phyloP scores from a whole-genome alignment of 2,113 vertebrate genomes.

The Alces alces region DNA sequence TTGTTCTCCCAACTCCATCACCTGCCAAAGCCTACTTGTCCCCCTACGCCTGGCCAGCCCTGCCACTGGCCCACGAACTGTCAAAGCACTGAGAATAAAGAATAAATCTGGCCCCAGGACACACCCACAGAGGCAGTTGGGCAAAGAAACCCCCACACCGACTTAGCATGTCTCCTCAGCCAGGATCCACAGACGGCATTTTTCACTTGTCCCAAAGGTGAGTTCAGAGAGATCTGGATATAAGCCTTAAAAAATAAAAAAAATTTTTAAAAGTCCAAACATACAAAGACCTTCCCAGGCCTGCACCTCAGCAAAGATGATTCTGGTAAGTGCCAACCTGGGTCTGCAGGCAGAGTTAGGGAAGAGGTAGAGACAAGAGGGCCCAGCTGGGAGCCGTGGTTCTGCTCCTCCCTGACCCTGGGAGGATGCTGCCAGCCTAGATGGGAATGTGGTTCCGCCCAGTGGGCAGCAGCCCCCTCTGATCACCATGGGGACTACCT shows the following conservation, averaged over 20 bases:
- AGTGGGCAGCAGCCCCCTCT: neutral
- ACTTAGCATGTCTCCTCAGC: neutral
- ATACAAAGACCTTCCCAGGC: neutral
- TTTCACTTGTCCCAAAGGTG: neutral
- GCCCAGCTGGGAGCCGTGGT: fast-evolving
- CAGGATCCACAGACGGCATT: neutral
- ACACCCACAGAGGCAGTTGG: neutral
- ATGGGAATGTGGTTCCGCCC: neutral
- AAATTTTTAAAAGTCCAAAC: neutral
- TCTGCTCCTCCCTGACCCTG: neutral
- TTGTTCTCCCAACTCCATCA: neutral
- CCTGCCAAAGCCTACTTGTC: neutral
- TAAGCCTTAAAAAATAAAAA: neutral
- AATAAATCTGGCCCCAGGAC: neutral
- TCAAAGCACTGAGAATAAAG: neutral
- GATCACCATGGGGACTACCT: neutral
- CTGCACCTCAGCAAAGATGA: neutral
- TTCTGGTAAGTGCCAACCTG: neutral
- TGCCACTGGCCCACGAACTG: neutral
- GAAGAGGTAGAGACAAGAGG: neutral
- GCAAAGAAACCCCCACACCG: neutral
- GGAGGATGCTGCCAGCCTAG: neutral
- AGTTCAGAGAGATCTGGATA: neutral
- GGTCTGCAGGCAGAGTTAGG: neutral
- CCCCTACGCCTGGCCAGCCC: neutral